These are phyloP conservation scores for Criorhina ranunculi DNA, from an alignment of 2,888 invertebrate species.

Conservation along the genomic window DNA sequence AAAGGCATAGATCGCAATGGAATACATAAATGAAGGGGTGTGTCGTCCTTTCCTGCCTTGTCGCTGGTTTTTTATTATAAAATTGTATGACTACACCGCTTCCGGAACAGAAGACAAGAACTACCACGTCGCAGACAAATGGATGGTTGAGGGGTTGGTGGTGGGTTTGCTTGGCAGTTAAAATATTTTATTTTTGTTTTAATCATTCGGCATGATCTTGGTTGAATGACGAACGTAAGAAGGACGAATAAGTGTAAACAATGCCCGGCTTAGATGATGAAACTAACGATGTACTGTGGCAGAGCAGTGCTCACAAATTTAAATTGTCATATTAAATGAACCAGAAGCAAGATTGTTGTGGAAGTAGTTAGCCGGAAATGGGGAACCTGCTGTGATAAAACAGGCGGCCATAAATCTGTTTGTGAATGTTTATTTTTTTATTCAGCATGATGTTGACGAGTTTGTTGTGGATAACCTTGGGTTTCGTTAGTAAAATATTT, in stretches of 20 bases:
- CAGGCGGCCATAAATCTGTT: constrained; percentile 57
- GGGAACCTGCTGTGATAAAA: constrained; percentile 60
- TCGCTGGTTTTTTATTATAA: constrained; percentile 36
- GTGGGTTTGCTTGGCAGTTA: constrained; percentile 74
- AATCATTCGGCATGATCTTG: constrained; percentile 73
- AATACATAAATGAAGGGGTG: constrained; percentile 74
- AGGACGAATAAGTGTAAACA: constrained; percentile 40
- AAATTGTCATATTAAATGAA: constrained; percentile 82
- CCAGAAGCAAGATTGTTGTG: constrained; percentile 83
- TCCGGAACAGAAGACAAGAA: constrained; percentile 39
- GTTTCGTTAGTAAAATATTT: background rate
- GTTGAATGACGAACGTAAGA: constrained; percentile 43
- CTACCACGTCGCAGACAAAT: constrained; percentile 59
- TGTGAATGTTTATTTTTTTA: constrained; percentile 20
- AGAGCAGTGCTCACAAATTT: constrained; percentile 46
- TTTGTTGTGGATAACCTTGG: background rate
- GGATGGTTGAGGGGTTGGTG: constrained; percentile 42
- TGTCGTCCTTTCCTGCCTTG: constrained; percentile 48
- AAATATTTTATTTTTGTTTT: constrained; percentile 76
- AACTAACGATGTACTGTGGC: constrained; percentile 26
- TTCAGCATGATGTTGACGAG: background rate
- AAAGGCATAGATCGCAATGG: constrained; percentile 52
- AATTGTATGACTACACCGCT: constrained; percentile 33
- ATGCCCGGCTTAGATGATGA: constrained; percentile 44
- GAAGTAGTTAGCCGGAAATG: constrained; percentile 62